Conservation (phyloP, 2,888 invertebrate genomes). For the Tetheella fluctuosa region DNA sequence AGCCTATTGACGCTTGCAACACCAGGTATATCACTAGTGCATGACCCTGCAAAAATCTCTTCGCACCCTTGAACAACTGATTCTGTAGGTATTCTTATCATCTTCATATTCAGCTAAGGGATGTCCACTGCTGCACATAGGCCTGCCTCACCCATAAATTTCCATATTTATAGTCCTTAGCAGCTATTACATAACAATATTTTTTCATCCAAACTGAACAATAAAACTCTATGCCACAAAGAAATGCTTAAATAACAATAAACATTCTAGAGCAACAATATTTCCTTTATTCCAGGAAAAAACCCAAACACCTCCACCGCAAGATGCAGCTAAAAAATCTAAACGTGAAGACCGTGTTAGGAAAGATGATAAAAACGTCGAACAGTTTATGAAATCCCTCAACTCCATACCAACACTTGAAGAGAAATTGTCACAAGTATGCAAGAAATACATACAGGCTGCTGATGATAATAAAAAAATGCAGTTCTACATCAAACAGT, state of each 20-base stretch:
- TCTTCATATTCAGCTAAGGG: not conserved
- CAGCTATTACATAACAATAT: not conserved
- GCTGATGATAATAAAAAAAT: conserved; percentile 88
- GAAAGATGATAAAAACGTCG: conserved; percentile 85
- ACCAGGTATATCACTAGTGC: no score
- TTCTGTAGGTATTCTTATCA: no score
- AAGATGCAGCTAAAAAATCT: conserved; percentile 58
- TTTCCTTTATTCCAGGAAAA: conserved; percentile 52
- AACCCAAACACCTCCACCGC: conserved; percentile 39
- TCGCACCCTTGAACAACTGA: no score
- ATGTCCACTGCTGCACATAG: not conserved
- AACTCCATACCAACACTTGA: conserved; percentile 84
- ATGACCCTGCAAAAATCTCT: no score
- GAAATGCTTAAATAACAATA: not conserved
- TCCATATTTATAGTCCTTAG: no score
- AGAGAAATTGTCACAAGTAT: conserved; percentile 88
- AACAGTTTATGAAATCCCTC: conserved; percentile 87
- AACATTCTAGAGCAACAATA: not conserved
- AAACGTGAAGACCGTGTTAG: conserved; percentile 71
- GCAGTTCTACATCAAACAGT: conserved; percentile 83
- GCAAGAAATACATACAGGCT: conserved; percentile 90
- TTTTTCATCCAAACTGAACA: not conserved
- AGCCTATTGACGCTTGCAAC: no score
- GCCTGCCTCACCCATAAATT: no score
- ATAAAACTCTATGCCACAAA: no score